Conservation (phyloP, 2,797 vertebrate species). For the Sylvilagus floridanus region DNA sequence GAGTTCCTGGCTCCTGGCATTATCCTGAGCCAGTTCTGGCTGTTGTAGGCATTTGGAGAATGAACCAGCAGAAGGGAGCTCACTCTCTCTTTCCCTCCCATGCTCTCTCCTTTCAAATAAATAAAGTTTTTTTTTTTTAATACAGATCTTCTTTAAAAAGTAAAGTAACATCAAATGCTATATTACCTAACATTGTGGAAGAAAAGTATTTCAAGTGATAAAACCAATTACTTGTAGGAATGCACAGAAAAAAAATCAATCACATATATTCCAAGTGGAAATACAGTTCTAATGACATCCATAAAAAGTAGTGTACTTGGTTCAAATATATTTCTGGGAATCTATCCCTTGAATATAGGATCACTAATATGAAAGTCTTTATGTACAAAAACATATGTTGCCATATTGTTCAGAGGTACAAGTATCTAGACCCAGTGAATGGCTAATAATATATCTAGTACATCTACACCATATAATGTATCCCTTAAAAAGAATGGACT, state of each 20-base stretch:
- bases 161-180: no score
- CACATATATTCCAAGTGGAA: constrained; percentile 29
- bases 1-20: no score
- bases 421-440: neutral
- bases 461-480: no score
- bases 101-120: no score
- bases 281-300: neutral
- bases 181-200: neutral
- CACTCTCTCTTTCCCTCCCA: no score
- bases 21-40: no score
- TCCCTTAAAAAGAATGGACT: neutral
- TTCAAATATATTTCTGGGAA: constrained; percentile 9
- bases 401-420: neutral
- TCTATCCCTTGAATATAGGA: neutral
- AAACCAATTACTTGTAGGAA: neutral
- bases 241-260: neutral
- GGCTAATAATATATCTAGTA: neutral
- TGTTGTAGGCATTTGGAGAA: no score
- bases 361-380: neutral
- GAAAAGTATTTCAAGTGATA: constrained; percentile 51
- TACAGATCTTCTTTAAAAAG: no score
- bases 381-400: neutral
- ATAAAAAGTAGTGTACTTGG: neutral
- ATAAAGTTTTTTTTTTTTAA: no score
- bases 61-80: no score